Evolutionary conservation across 64 coral and sea anemone species (phyloP).

Genomic region (Pachyseris speciosa): DNA sequence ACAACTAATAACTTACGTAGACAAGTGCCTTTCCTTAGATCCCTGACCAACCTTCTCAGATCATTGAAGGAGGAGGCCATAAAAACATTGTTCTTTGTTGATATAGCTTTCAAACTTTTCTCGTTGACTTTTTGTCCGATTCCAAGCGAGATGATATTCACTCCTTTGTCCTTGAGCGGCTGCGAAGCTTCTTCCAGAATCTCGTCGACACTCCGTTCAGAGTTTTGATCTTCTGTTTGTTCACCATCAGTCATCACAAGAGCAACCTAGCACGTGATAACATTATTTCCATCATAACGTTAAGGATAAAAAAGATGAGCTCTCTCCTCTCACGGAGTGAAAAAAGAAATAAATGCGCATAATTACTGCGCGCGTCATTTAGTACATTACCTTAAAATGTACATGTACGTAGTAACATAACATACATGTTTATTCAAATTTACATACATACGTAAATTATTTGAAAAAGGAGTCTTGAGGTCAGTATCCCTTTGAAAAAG

Average conservation of each 20-base stretch:
- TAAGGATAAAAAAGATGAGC: too few species aligned
- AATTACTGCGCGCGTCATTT: too few species aligned
- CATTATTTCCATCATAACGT: too few species aligned
- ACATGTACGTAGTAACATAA: too few species aligned
- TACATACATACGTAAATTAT: too few species aligned
- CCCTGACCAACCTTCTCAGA: background rate
- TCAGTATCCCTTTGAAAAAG: too few species aligned
- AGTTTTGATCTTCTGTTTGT: background rate
- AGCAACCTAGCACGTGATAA: slow-evolving; percentile 25
- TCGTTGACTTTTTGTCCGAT: slow-evolving; percentile 8
- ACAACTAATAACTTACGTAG: background rate
- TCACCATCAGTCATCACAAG: slow-evolving; percentile 25
- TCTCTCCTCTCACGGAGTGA: too few species aligned
- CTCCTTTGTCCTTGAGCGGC: slow-evolving; percentile 14
- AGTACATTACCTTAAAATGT: too few species aligned
- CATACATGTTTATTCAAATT: too few species aligned
- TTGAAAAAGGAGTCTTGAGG: too few species aligned
- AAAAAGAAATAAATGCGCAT: too few species aligned
- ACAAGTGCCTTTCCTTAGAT: slow-evolving; percentile 15
- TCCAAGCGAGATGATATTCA: background rate
- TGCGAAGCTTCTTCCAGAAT: background rate
- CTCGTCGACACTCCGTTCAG: background rate
- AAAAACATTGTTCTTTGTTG: background rate
- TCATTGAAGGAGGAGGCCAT: background rate
- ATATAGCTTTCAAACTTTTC: slow-evolving; percentile 1